Conservation (phyloP, 2,888 invertebrate species). For the Spatulosminthurus flaviceps region DNA sequence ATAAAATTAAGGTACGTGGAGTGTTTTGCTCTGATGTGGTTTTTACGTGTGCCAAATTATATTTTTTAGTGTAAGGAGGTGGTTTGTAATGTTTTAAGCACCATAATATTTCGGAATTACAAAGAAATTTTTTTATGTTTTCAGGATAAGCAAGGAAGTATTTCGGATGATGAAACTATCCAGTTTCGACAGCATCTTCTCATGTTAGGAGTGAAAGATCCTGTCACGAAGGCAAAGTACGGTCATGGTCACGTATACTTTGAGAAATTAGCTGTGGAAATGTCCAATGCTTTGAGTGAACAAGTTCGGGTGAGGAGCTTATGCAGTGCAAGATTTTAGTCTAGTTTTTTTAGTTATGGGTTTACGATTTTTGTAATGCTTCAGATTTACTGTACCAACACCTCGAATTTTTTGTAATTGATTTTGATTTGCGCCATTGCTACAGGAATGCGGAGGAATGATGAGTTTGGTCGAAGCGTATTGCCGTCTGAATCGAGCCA, state of each 20-base stretch:
- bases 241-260: conserved; percentile 87
- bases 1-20: conserved; percentile 79
- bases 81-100: conserved; percentile 23
- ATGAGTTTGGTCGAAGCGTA: conserved; percentile 97
- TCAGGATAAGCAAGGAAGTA: conserved; percentile 90
- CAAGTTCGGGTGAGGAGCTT: conserved; percentile 82
- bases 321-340: no score
- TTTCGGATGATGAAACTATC: conserved; percentile 96
- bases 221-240: conserved; percentile 91
- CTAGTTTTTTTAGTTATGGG: no score
- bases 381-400: no score
- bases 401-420: no score
- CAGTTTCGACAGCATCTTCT: conserved; percentile 94
- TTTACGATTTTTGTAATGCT: no score
- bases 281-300: conserved; percentile 81
- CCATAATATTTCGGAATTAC: no score
- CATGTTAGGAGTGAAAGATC: conserved; percentile 97
- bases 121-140: no score
- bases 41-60: no score
- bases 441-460: conserved; percentile 78
- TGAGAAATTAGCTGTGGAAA: conserved; percentile 83
- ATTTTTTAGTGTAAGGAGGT: neutral
- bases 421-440: neutral
- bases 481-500: conserved; percentile 94
- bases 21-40: neutral